Percentiles rank a stretch among this genome's conserved stretches.
These are phyloP conservation scores for Hypocryptadius cinnamomeus DNA, from an alignment of 2,113 vertebrate genomes.

Conservation along the genomic window DNA sequence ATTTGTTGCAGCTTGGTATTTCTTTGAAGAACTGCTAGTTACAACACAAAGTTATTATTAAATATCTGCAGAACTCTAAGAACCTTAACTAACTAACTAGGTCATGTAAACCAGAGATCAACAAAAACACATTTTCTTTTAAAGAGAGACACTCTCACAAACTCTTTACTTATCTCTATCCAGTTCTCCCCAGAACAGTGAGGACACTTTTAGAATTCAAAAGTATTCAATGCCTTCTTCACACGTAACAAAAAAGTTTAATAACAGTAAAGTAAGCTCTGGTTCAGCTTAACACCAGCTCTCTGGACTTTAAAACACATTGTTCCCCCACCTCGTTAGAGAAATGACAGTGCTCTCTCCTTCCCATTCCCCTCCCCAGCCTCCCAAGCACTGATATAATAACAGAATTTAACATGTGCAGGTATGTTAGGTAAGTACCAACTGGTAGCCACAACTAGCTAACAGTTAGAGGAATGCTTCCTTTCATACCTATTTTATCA, in stretches of 20 bases:
- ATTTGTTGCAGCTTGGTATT: background rate
- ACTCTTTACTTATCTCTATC: background rate
- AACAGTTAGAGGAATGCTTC: background rate
- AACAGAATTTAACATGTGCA: background rate
- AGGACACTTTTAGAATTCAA: background rate
- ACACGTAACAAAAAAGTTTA: background rate
- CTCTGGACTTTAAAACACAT: background rate
- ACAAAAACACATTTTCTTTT: background rate
- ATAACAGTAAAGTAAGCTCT: background rate
- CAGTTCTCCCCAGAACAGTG: background rate
- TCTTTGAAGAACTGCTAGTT: background rate
- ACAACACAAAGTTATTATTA: background rate
- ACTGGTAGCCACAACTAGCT: background rate
- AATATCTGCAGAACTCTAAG: background rate
- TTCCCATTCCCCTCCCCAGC: background rate
- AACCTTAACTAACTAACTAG: background rate
- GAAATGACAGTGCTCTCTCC: background rate
- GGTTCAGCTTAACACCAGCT: background rate
- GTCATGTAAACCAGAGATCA: background rate
- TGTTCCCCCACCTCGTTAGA: rapidly evolving
- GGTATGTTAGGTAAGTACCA: background rate
- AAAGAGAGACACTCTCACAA: background rate
- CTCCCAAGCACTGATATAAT: background rate
- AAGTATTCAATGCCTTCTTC: background rate
- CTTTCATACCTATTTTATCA: background rate